phyloP scores from a whole-genome alignment of 2,113 vertebrate genomes.

The Ascaphus truei region DNA sequence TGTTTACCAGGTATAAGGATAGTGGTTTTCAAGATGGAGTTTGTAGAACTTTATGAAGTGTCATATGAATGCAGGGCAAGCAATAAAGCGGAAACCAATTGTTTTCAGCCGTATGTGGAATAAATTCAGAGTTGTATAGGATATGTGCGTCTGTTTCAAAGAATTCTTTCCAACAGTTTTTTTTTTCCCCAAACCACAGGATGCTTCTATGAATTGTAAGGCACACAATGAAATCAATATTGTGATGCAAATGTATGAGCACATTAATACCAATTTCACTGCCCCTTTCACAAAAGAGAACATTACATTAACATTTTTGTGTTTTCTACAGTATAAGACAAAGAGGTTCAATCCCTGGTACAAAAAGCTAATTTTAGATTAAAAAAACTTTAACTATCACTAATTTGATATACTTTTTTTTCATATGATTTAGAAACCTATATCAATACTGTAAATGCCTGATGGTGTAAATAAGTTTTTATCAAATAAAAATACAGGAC shows the following conservation, averaged over 20 bases:
- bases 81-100: conserved; percentile 25
- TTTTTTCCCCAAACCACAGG: conserved; percentile 9
- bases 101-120: conserved; percentile 34
- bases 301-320: too few species aligned
- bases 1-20: conserved; percentile 18
- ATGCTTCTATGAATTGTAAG: conserved; percentile 17
- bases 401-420: too few species aligned
- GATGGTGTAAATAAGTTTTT: too few species aligned
- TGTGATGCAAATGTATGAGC: background rate
- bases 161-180: conserved; percentile 17
- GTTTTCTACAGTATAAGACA: too few species aligned
- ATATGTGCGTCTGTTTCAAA: conserved; percentile 3
- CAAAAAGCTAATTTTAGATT: too few species aligned
- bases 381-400: too few species aligned
- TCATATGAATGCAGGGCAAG: conserved; percentile 24
- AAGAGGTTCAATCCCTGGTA: too few species aligned
- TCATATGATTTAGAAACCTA: too few species aligned
- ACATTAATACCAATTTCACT: background rate
- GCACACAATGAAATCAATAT: background rate
- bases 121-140: conserved; percentile 23
- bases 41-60: conserved; percentile 31
- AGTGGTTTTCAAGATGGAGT: conserved; percentile 31
- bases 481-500: too few species aligned
- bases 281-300: background rate
- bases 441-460: too few species aligned